Conservation (phyloP, 2,888 invertebrate species). For the Andricus quercusramuli region DNA sequence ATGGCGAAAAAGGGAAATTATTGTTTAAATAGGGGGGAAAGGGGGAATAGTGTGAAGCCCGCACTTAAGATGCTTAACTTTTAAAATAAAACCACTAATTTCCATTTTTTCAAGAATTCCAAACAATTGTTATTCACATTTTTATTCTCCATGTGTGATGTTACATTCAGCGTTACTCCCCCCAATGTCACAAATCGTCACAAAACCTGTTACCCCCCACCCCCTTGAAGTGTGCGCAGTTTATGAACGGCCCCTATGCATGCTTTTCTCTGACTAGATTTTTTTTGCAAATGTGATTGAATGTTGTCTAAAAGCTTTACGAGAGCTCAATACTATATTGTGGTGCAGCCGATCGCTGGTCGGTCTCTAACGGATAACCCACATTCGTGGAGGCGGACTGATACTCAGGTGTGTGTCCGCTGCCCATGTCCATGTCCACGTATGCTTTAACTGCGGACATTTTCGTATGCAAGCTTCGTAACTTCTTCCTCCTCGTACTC, state of each 20-base stretch:
- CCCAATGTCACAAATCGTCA: no score
- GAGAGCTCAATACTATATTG: constrained; percentile 2
- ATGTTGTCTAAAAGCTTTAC: neutral
- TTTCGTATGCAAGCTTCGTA: constrained; percentile 75
- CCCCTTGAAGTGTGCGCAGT: no score
- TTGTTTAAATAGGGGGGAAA: no score
- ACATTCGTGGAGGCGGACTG: constrained; percentile 66
- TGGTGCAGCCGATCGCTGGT: constrained; percentile 21
- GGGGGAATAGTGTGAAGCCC: no score
- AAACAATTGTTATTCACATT: no score
- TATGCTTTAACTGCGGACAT: constrained; percentile 53
- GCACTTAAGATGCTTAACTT: no score
- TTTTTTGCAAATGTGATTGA: constrained; percentile 7
- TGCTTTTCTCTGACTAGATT: neutral
- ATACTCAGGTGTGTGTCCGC: constrained; percentile 60
- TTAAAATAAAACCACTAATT: no score
- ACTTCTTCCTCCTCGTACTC: constrained; percentile 61
- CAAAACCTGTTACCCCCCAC: no score
- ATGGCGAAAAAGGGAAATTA: no score
- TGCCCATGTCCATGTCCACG: constrained; percentile 42
- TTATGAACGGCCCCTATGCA: neutral
- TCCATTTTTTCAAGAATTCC: no score
- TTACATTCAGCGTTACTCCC: no score
- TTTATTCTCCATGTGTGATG: no score
- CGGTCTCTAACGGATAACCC: constrained; percentile 74